Base-by-base conservation (phyloP, 2,888 invertebrate species). In the Mythimna albipuncta region DNA sequence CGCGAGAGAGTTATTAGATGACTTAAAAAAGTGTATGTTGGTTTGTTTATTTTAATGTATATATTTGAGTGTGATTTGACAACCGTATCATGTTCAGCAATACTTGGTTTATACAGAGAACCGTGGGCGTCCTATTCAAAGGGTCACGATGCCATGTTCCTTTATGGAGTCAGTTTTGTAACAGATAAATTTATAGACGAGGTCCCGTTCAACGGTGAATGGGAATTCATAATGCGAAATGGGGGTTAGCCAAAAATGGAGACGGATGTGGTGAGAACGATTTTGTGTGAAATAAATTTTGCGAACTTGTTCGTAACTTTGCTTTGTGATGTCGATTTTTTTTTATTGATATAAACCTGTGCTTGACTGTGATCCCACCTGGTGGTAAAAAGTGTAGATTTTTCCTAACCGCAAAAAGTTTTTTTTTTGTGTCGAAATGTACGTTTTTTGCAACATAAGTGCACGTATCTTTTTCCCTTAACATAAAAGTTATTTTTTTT, bases 61-160 rank as follows among this genome's bases (percentile, higher is more conserved):
- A 47, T 47, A 26, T 26, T 26, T 26, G 0, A 47, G 19, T 19
- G 16, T 19, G 16, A 82, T 87, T 83, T 79, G 81, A 82, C 83
- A 84, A 74, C 75, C 76, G 66, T 78, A 76, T 74, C 80, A 82
- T 72, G 84, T 81, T 26, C 16, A 9, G 58, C 64, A 61, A 64
- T 67, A 59, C 58, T 68, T 35, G 58, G 68, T 32, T 13, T 38
- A 74, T 61, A 91, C 89, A 91, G 90, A 89, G 77, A 86, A 68
- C 79, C 78, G 92, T 92, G 85, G 92, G 92, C 90, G 91, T 87
- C 85, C 81, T 58, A 79, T 81, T 81, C 84, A 75, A 50, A 79
- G 87, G 90, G 91, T 91, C 90, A 89, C 89, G 89, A 89, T 89
- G 58, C 57, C 81, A 85, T 89, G 88, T 90, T 66, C 84, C 83